phyloP scores from a whole-genome alignment of 2,113 vertebrate genomes.

The Tyto alba region DNA sequence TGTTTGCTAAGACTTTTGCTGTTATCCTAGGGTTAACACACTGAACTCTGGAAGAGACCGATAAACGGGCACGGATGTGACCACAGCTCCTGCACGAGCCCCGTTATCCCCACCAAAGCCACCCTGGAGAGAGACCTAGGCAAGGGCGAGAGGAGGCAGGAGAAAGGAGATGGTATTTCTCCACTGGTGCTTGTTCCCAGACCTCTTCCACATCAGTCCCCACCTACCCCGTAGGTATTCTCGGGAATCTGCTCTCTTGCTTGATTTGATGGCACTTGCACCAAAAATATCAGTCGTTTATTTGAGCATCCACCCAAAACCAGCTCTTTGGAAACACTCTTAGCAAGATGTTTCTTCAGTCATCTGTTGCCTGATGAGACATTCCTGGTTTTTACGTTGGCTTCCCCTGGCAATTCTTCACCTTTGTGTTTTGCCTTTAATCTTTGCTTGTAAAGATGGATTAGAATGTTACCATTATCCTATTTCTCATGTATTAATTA shows the following conservation, averaged over 20 bases:
- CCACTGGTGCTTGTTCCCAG: rapidly evolving
- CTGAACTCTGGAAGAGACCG: background rate
- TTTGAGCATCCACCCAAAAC: background rate
- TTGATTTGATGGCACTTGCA: background rate
- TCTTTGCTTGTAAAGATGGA: background rate
- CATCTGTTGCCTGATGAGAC: background rate
- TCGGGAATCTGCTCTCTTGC: background rate
- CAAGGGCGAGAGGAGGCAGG: background rate
- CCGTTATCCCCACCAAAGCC: rapidly evolving
- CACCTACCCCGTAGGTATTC: rapidly evolving
- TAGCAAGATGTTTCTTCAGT: background rate
- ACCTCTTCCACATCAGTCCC: background rate
- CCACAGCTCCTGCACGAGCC: background rate
- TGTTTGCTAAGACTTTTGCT: background rate
- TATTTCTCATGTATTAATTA: background rate
- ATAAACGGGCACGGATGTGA: background rate
- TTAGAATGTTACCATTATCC: background rate
- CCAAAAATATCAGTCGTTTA: background rate
- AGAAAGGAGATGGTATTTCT: background rate
- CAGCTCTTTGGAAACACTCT: background rate
- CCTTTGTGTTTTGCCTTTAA: background rate
- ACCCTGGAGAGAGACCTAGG: background rate
- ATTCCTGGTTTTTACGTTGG: background rate
- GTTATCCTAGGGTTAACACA: no score
- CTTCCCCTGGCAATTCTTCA: background rate